These are phyloP conservation scores for Acanthaster planci DNA, from an alignment of 35 echinoderm and acorn worm species.

Conservation along the genomic window DNA sequence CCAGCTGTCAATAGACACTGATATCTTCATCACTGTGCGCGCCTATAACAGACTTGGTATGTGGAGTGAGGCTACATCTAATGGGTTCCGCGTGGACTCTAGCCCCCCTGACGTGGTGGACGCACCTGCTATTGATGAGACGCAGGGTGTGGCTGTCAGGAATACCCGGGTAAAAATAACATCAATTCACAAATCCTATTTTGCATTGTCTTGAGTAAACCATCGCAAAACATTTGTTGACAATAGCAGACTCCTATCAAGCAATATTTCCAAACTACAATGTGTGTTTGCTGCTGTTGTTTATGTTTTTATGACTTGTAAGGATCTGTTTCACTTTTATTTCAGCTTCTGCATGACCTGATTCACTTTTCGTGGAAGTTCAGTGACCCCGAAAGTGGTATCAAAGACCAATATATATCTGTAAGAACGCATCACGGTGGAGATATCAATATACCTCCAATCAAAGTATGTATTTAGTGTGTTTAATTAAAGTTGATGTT, in stretches of 20 bases:
- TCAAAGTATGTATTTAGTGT: constrained; percentile 17
- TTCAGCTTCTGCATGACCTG: constrained; percentile 19
- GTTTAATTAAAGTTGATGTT: too few species aligned
- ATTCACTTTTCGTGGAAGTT: constrained; percentile 38
- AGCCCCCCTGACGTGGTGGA: constrained; percentile 23
- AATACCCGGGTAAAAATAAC: constrained; percentile 35
- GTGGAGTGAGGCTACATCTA: constrained; percentile 39
- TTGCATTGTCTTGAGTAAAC: too few species aligned
- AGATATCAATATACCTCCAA: constrained; percentile 29
- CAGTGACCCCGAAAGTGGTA: constrained; percentile 40
- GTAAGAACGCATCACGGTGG: constrained; percentile 38
- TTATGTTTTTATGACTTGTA: too few species aligned
- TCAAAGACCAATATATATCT: constrained; percentile 34
- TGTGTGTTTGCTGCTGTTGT: too few species aligned
- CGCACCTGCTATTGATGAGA: neutral
- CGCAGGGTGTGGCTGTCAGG: neutral
- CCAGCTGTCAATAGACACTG: neutral
- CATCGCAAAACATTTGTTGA: too few species aligned
- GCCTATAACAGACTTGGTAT: constrained; percentile 41
- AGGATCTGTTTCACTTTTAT: neutral
- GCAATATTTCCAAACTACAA: too few species aligned
- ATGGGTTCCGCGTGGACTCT: constrained; percentile 44
- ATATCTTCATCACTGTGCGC: constrained; percentile 42
- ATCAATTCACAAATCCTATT: too few species aligned
- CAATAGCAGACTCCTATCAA: too few species aligned